These are phyloP conservation scores for Iselma pallidipennis DNA, from an alignment of 2,888 invertebrate species.

Conservation along the genomic window DNA sequence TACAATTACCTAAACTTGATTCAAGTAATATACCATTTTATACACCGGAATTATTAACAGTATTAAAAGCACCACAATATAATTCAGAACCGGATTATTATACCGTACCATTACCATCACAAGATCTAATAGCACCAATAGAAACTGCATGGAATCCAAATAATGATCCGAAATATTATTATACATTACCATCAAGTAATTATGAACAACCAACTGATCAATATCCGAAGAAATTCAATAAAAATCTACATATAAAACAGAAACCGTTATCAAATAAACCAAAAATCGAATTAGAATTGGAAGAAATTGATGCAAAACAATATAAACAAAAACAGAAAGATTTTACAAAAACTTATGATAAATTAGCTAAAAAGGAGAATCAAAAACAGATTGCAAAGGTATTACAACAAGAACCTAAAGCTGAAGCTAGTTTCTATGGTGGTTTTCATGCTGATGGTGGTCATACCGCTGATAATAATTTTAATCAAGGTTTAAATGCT, in stretches of 20 bases:
- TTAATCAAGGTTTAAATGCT: slow-evolving; percentile 38
- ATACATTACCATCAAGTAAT: slow-evolving; percentile 53
- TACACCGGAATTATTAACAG: slow-evolving; percentile 41
- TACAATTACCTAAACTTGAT: slow-evolving; percentile 47
- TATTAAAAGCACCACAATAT: slow-evolving; percentile 43
- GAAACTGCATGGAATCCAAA: slow-evolving; percentile 54
- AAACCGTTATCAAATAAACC: slow-evolving; percentile 50
- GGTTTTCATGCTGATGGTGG: slow-evolving; percentile 28
- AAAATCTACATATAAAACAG: slow-evolving; percentile 54
- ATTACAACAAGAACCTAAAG: slow-evolving; percentile 27
- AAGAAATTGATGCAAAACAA: slow-evolving; percentile 54
- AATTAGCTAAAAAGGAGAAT: slow-evolving; percentile 60
- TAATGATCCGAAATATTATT: slow-evolving; percentile 50
- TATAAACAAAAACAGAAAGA: slow-evolving; percentile 47
- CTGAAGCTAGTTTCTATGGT: slow-evolving; percentile 26
- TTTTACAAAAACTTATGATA: slow-evolving; percentile 49
- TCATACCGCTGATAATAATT: slow-evolving; percentile 11
- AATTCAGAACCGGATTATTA: slow-evolving; percentile 35
- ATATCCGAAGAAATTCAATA: slow-evolving; percentile 64
- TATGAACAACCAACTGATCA: slow-evolving; percentile 58
- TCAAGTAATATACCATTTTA: slow-evolving; percentile 44
- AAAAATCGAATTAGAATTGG: slow-evolving; percentile 57
- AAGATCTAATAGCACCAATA: slow-evolving; percentile 56
- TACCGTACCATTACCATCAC: slow-evolving; percentile 53
- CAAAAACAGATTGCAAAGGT: slow-evolving; percentile 57